phyloP scores from a whole-genome alignment of 2,888 invertebrate genomes.

The Melikaiella ostensackeni region DNA sequence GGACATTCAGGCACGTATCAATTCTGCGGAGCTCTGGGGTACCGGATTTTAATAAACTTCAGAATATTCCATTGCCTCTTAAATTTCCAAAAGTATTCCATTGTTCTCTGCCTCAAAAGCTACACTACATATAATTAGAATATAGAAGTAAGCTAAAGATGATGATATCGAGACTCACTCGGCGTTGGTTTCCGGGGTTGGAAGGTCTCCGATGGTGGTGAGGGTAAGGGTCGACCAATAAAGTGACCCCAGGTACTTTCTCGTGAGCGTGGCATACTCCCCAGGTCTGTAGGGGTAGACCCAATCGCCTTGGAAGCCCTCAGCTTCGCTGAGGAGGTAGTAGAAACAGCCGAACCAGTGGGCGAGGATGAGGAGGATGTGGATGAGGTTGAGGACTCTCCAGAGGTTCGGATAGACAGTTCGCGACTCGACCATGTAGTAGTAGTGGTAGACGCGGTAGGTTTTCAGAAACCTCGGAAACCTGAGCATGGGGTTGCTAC shows the following conservation, averaged over 20 bases:
- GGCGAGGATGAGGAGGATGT: constrained; percentile 94
- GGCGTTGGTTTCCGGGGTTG: constrained; percentile 96
- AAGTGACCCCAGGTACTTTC: constrained; percentile 95
- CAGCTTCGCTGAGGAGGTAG: constrained; percentile 94
- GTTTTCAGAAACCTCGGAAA: constrained; percentile 94
- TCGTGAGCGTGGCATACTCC: constrained; percentile 91
- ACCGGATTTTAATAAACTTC: neutral
- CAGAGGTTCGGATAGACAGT: constrained; percentile 98
- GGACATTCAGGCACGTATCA: neutral
- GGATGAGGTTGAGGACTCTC: constrained; percentile 96
- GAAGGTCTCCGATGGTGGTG: constrained; percentile 97
- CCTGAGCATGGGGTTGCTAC: constrained; percentile 91
- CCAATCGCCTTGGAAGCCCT: constrained; percentile 94
- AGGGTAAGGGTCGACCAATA: constrained; percentile 98
- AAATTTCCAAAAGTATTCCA: constrained; percentile 53
- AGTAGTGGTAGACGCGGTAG: constrained; percentile 94
- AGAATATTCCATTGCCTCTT: constrained; percentile 67
- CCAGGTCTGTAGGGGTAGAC: constrained; percentile 92
- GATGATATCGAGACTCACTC: constrained; percentile 86
- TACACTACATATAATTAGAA: neutral
- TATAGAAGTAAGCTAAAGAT: neutral
- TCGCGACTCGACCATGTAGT: constrained; percentile 97
- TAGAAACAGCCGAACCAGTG: constrained; percentile 99
- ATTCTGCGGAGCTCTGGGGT: neutral
- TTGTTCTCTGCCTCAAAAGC: neutral